These are phyloP conservation scores for Neodiprion lecontei DNA, from an alignment of 1,140 invertebrate genomes.

Conservation along the genomic window DNA sequence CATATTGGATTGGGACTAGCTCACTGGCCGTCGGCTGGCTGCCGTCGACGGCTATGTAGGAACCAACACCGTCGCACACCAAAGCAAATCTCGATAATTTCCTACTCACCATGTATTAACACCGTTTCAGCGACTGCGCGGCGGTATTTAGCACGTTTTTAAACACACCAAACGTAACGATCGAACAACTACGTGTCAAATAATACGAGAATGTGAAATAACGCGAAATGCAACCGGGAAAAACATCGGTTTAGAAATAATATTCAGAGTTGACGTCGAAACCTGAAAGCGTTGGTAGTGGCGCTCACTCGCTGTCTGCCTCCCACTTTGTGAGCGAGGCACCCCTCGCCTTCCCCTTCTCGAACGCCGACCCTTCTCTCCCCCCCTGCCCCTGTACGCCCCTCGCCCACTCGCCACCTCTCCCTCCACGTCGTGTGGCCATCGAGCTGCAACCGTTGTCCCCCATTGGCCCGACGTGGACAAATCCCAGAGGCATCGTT, in stretches of 20 bases:
- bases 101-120: slow-evolving; percentile 15
- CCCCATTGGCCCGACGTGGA: slow-evolving; percentile 49
- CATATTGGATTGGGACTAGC: slow-evolving; percentile 8
- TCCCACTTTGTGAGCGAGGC: slow-evolving; percentile 15
- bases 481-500: slow-evolving; percentile 57
- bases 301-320: slow-evolving; percentile 36
- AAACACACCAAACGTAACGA: slow-evolving; percentile 30
- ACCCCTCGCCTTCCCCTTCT: neutral
- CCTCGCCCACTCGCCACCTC: slow-evolving; percentile 3
- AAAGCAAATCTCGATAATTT: slow-evolving; percentile 17
- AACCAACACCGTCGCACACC: slow-evolving; percentile 23
- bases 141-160: slow-evolving; percentile 56
- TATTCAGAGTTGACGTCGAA: slow-evolving; percentile 26
- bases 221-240: neutral
- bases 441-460: slow-evolving; percentile 3
- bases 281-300: slow-evolving; percentile 36
- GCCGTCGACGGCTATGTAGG: slow-evolving; percentile 21
- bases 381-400: slow-evolving; percentile 26
- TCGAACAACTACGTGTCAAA: neutral
- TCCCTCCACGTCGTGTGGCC: slow-evolving; percentile 8
- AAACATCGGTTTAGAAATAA: slow-evolving; percentile 5
- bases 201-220: neutral
- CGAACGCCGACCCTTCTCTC: neutral
- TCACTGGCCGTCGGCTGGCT: neutral
- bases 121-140: slow-evolving; percentile 52